Evolutionary conservation across 2,888 invertebrate species (phyloP).

Genomic region (Melipona bicolor): DNA sequence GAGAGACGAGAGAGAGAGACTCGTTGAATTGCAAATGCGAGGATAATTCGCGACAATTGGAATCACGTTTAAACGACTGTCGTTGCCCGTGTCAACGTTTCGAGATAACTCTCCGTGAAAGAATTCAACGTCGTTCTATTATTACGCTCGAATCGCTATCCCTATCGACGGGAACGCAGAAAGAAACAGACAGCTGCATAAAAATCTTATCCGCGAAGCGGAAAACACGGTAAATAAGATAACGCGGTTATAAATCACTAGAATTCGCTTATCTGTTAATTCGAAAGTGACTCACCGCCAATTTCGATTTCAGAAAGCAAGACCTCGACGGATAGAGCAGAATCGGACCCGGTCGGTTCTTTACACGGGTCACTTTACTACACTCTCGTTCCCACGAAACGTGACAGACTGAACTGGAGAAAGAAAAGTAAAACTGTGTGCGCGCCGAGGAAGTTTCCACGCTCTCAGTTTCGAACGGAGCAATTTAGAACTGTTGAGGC

Average conservation of each 20-base stretch:
- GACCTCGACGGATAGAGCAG: conserved; percentile 7
- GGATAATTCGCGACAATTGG: not conserved
- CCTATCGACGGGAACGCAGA: not conserved
- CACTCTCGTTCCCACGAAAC: accelerated
- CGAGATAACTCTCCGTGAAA: not conserved
- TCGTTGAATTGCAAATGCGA: not conserved
- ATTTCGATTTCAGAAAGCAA: conserved; percentile 28
- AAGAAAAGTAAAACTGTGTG: not conserved
- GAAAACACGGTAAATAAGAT: conserved; percentile 21
- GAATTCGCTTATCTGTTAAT: conserved; percentile 28
- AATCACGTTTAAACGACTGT: not conserved
- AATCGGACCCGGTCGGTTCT: not conserved
- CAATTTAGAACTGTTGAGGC: not conserved
- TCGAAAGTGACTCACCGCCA: conserved; percentile 24
- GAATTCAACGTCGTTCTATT: not conserved
- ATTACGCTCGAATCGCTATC: not conserved
- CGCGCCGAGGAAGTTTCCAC: not conserved
- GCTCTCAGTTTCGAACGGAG: conserved; percentile 3
- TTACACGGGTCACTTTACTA: no score
- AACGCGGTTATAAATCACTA: conserved; percentile 19
- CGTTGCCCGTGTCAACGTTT: not conserved
- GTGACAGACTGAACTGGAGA: not conserved
- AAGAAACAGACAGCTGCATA: not conserved
- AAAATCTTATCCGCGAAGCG: conserved; percentile 1
- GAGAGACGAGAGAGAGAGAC: accelerated